A percentile compares a stretch with the other conserved stretches of the same genome.
phyloP scores from a whole-genome alignment of 2,113 vertebrate genomes.

The Cyprinus carpio region DNA sequence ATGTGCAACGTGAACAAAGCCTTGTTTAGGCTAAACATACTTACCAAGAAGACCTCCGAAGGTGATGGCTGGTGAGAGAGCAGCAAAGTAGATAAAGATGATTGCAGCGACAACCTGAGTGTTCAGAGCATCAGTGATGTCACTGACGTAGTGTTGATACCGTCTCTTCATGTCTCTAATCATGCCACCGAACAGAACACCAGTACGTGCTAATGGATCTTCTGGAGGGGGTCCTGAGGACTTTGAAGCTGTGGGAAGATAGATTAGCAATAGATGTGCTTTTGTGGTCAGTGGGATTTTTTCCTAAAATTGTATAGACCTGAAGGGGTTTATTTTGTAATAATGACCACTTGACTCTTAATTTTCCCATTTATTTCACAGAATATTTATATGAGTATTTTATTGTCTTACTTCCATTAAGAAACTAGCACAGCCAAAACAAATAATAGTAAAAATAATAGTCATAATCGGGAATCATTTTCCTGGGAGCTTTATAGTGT shows the following conservation, averaged over 20 bases:
- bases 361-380: background rate
- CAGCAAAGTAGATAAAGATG: conserved; percentile 98
- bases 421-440: background rate
- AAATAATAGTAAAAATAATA: too few species aligned
- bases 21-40: background rate
- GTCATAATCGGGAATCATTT: too few species aligned
- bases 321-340: background rate
- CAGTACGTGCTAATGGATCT: conserved; percentile 83
- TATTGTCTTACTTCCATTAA: background rate
- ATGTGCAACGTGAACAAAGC: background rate
- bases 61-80: conserved; percentile 91
- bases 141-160: conserved; percentile 87
- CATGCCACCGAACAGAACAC: conserved; percentile 85
- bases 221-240: conserved; percentile 62
- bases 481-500: too few species aligned
- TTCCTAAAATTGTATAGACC: background rate
- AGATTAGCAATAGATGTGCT: background rate
- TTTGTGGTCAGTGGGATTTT: background rate
- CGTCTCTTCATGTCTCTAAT: conserved; percentile 84
- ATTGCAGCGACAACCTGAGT: conserved; percentile 87
- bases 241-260: conserved; percentile 58
- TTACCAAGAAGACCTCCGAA: conserved; percentile 92
- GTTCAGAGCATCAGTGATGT: conserved; percentile 87
- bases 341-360: background rate
- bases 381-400: background rate